Evolutionary conservation across 2,113 vertebrate species (phyloP), one percentile per base, ranked within the genome.

Genomic region (Hypanus sabinus): DNA sequence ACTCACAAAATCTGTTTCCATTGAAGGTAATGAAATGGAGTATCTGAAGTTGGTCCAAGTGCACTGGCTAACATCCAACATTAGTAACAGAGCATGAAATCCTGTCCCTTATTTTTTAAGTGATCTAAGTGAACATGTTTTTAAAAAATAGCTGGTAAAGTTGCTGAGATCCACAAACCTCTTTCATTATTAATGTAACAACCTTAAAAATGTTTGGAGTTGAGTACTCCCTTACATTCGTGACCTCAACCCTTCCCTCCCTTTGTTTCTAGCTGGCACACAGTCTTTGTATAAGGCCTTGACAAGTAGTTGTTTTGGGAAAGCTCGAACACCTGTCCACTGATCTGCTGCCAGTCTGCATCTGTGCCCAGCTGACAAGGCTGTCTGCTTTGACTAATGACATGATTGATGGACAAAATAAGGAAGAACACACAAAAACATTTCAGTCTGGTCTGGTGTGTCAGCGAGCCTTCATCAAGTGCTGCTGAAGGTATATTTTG

Each of bases 391-490:
- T 98, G 97, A 98, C 97, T 98, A 98, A 98, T 98, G 97, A 97
- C 96, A 97, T 98, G 97, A 98, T 98, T 98, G 98, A 98, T 98
- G 97, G 97, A 98, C 97, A 97, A 97, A 97, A 97, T 97, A 97
- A 97, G 97, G 97, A 97, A 97, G 97, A 97, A 97, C 97, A 97
- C 96, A 97, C 96, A 97, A 97, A 96, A 97, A 96, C 97, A 97
- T 97, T 97, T 96, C 96, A 97, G 96, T 97, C 97, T 97, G 97
- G 97, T 96, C 97, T 96, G 96, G 97, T 97, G 97, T 98, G 98
- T 98, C 97, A 98, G 97, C 97, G 96, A 97, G 97, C 96, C 97
- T 97, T 97, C 97, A 97, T 98, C 97, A 98, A 98, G 97, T 97
- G 97, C 97, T 96, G 97, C 97, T 96, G 97, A 98, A 97, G 97